Base-by-base conservation (phyloP, 2,797 vertebrate species). In the Uromys caudimaculatus region DNA sequence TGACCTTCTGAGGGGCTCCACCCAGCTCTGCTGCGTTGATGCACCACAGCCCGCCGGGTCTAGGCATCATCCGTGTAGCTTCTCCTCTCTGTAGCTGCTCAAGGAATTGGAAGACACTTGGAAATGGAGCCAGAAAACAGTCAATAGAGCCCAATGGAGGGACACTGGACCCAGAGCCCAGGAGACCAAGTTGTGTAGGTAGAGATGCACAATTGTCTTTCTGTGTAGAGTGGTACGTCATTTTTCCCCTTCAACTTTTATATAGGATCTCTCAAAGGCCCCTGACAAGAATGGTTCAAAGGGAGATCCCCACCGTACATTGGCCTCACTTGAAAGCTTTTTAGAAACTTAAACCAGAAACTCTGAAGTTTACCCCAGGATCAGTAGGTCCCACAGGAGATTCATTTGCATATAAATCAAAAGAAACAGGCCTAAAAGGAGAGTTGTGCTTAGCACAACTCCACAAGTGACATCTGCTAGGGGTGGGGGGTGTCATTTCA, bases 1-100 rank as follows among this genome's bases (percentile, higher is more conserved):
- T 96, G 93, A 97, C 93, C 96, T 95, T 97, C 89, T 50, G 29
- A 32, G 54, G 50, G 89, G 44, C 85, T 75, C 82, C 3, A 35
- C 6, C 17, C 0, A 0, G 44, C 75, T 35, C 35, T 94, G 0
- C 69, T 35, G 90, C 96, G 90, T 35, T 89, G 82, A 92, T 41
- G 62, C 10, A 11, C 41, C n/a, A 1, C 41, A 44, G 79, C 4
- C 83, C 86, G 23, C 3, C 1, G 14, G 52, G 0, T 29, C 78
- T 58, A 58, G 56, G 38, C 17, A 56, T 32, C 91, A 44, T 50
- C 69, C 52, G 10, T 3, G 5, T 44, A 47, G n/a, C 73, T 73
- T 85, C 14, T 47, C 23, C 52, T 62, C 2, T 0, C 52, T 27
- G 14, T 21, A 14, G 23, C 69, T 41, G 21, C 67, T 73, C 47